A percentile compares a stretch with the other conserved stretches of the same genome.
Evolutionary conservation across 2,888 invertebrate species (phyloP).

Genomic region (Parnassius mnemosyne): DNA sequence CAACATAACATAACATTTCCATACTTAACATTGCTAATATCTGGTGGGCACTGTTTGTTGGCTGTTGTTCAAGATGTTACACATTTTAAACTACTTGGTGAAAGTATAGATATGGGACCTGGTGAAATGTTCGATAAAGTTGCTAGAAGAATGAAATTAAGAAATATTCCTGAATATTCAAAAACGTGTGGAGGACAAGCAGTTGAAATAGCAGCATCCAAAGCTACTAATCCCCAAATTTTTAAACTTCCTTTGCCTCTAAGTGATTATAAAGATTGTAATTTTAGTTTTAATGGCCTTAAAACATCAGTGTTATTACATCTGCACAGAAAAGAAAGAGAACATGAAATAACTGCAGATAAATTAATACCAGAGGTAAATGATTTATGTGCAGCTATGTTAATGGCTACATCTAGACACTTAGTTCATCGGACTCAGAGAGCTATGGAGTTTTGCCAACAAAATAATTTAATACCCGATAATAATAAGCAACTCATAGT

Average conservation of each 20-base stretch:
- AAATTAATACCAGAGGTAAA: constrained; percentile 86
- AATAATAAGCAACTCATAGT: constrained; percentile 85
- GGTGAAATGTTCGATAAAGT: constrained; percentile 97
- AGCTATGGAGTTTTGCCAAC: constrained; percentile 88
- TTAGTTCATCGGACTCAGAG: constrained; percentile 91
- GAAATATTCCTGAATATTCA: constrained; percentile 87
- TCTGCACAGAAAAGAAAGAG: constrained; percentile 81
- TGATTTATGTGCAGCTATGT: constrained; percentile 93
- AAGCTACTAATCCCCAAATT: constrained; percentile 83
- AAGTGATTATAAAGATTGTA: constrained; percentile 86
- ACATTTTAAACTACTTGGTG: constrained; percentile 90
- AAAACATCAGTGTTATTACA: constrained; percentile 82
- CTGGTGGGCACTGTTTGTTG: constrained; percentile 95
- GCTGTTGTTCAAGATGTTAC: constrained; percentile 87
- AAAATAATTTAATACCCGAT: constrained; percentile 83
- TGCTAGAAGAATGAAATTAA: constrained; percentile 90
- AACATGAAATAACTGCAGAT: constrained; percentile 82
- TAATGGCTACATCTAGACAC: constrained; percentile 87
- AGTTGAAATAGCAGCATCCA: constrained; percentile 89
- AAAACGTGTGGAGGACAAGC: constrained; percentile 91
- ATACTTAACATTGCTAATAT: constrained; percentile 92
- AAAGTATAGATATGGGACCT: constrained; percentile 91
- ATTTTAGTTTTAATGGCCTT: constrained; percentile 95
- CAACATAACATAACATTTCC: constrained; percentile 87
- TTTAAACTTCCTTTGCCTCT: constrained; percentile 86